Evolutionary conservation across 1,140 invertebrate species (phyloP).

Genomic region (Bombus pyrosoma): DNA sequence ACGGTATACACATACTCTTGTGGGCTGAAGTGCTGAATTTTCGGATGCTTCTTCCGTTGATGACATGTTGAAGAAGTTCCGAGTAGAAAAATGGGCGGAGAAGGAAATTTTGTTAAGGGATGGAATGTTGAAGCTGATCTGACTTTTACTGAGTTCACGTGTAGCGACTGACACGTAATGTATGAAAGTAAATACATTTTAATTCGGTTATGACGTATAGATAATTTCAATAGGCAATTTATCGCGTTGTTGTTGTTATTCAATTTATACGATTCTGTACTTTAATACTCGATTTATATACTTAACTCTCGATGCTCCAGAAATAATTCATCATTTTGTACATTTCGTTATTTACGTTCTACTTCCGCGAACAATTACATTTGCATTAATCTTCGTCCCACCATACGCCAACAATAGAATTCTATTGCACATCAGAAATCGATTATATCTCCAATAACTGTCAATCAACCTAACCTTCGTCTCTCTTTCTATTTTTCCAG

Average conservation of each 20-base stretch:
- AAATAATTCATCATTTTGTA: not conserved
- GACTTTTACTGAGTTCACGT: no score
- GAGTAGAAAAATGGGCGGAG: not conserved
- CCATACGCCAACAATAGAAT: not conserved
- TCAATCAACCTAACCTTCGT: not conserved
- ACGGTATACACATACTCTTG: not conserved
- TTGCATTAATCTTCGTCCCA: not conserved
- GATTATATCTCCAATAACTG: not conserved
- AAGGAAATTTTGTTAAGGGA: not conserved
- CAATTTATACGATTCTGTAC: no score
- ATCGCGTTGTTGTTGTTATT: no score
- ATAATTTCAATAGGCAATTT: no score
- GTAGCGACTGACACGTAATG: no score
- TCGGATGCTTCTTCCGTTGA: not conserved
- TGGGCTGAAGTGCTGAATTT: no score
- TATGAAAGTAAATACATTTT: no score
- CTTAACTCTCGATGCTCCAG: not conserved
- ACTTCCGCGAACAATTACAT: not conserved
- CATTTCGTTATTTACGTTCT: not conserved
- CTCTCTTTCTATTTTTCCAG: not conserved
- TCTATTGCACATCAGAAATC: not conserved
- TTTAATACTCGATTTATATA: no score
- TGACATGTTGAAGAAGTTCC: not conserved
- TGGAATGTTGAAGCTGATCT: not conserved
- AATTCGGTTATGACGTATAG: no score